phyloP scores from a whole-genome alignment of 2,113 vertebrate species.

The Columba livia region DNA sequence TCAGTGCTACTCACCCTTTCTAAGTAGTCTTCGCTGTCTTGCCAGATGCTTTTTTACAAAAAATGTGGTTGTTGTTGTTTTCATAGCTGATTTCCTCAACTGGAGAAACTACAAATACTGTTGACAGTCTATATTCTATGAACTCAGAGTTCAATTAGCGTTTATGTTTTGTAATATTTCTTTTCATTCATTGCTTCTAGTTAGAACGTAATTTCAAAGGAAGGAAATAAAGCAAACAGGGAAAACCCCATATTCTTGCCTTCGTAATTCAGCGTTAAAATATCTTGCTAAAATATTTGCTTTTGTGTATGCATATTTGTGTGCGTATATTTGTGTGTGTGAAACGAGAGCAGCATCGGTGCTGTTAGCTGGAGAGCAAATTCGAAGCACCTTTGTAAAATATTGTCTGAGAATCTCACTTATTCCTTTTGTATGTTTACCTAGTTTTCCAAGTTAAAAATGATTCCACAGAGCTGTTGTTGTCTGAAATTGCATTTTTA shows the following conservation, averaged over 20 bases:
- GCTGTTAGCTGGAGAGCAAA: neutral
- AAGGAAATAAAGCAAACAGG: neutral
- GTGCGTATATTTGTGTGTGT: neutral
- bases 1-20: neutral
- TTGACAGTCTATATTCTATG: neutral
- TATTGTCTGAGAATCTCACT: neutral
- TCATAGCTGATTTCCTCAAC: neutral
- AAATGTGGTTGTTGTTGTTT: neutral
- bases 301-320: neutral
- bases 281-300: neutral
- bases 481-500: constrained; percentile 7
- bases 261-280: neutral
- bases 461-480: neutral
- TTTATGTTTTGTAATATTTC: neutral
- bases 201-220: neutral
- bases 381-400: neutral
- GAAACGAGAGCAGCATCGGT: neutral
- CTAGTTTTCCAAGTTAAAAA: constrained; percentile 29
- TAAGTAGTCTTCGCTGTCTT: neutral
- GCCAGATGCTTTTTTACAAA: neutral
- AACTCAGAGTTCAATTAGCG: neutral
- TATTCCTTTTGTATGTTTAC: neutral
- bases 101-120: neutral
- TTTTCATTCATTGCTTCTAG: neutral
- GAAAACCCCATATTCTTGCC: accelerated